These are phyloP conservation scores for Chorisops tibialis DNA, from an alignment of 2,888 invertebrate genomes.

Conservation along the genomic window DNA sequence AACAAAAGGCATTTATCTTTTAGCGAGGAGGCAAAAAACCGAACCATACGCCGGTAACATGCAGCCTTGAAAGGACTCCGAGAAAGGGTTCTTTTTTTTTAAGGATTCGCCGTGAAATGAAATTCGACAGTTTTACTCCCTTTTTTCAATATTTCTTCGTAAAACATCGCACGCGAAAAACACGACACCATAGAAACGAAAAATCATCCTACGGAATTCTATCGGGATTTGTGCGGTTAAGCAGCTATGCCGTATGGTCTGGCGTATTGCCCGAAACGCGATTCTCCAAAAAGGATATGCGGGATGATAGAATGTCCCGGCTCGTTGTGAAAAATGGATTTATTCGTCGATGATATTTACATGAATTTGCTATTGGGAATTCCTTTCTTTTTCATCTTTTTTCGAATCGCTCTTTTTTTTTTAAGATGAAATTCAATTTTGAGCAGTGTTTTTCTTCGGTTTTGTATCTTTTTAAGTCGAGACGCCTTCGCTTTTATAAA, in stretches of 20 bases:
- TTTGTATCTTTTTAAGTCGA: neutral
- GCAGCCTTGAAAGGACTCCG: too few relatives aligned
- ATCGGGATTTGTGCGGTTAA: constrained; percentile 1
- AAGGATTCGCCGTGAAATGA: too few relatives aligned
- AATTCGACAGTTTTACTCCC: neutral
- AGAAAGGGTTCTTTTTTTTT: too few relatives aligned
- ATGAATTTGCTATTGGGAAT: constrained; percentile 1
- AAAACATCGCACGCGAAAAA: too few relatives aligned
- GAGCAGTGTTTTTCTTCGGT: neutral
- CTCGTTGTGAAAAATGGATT: neutral
- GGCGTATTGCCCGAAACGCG: neutral
- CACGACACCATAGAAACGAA: neutral
- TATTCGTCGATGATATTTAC: neutral
- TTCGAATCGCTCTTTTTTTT: neutral
- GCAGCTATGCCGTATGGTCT: neutral
- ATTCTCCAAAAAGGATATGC: too few relatives aligned
- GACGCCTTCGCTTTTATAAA: neutral
- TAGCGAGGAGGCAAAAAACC: neutral
- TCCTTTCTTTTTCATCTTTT: neutral
- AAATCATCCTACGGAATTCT: neutral
- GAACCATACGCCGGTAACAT: neutral
- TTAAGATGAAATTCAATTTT: constrained; percentile 9
- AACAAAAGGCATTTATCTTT: neutral
- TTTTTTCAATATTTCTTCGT: neutral
- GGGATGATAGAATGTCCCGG: too few relatives aligned